Percentiles rank a stretch among this genome's conserved stretches.
phyloP scores from a whole-genome alignment of 1,140 invertebrate genomes.

The Holotrichia oblita region DNA sequence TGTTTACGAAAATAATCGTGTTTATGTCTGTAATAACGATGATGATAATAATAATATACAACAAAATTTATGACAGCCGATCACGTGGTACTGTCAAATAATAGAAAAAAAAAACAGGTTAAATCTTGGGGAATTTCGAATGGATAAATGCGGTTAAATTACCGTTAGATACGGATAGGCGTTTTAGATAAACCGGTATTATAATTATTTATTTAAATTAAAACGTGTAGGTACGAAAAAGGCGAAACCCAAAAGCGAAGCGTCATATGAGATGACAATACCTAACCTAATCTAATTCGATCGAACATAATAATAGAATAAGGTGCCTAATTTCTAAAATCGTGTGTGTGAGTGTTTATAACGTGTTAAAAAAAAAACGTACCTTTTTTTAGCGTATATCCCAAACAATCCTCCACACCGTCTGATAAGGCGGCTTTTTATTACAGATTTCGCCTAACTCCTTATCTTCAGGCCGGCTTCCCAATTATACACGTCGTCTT shows the following conservation, averaged over 20 bases:
- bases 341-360: too few species aligned
- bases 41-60: neutral
- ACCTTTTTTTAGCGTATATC: too few species aligned
- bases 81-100: slow-evolving; percentile 32
- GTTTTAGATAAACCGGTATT: too few species aligned
- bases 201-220: neutral
- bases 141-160: neutral
- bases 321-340: too few species aligned
- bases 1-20: neutral
- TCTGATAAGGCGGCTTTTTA: too few species aligned
- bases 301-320: neutral
- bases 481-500: neutral
- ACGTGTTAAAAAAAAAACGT: too few species aligned
- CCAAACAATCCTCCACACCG: too few species aligned
- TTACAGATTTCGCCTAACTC: too few species aligned
- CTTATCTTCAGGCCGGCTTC: neutral
- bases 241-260: neutral
- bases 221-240: neutral
- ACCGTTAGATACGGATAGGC: neutral
- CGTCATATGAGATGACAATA: neutral
- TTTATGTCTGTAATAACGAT: neutral
- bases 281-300: neutral
- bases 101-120: neutral
- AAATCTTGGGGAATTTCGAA: neutral
- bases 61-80: neutral